Conservation (phyloP, 2,888 invertebrate genomes). For the Phlogophora meticulosa region DNA sequence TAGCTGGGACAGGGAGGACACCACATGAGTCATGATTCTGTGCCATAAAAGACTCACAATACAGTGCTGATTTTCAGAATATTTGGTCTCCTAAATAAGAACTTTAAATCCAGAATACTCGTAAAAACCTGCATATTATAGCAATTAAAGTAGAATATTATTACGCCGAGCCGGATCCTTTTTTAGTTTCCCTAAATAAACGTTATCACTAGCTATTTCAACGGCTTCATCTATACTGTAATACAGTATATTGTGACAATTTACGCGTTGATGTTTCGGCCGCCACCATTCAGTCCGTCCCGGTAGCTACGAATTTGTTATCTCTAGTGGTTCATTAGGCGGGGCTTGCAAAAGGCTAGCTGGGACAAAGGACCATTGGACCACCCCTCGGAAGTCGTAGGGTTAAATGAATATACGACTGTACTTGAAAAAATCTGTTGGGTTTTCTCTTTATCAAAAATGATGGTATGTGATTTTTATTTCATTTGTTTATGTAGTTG, state of each 20-base stretch:
- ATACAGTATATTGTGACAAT: slow-evolving; percentile 44
- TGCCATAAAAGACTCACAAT: too few species aligned
- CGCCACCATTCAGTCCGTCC: slow-evolving; percentile 39
- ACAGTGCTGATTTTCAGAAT: too few species aligned
- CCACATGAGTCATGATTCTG: too few species aligned
- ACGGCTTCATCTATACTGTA: slow-evolving; percentile 19
- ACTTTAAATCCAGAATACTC: background rate
- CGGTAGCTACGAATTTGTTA: slow-evolving; percentile 72
- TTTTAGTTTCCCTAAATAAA: slow-evolving; percentile 19
- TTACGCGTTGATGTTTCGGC: slow-evolving; percentile 38
- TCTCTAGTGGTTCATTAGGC: slow-evolving; percentile 81
- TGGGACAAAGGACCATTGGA: slow-evolving; percentile 65
- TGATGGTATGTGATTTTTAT: background rate
- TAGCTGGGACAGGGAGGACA: too few species aligned
- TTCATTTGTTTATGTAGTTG: background rate
- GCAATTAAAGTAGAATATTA: slow-evolving; percentile 3
- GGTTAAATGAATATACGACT: slow-evolving; percentile 55
- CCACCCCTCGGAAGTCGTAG: slow-evolving; percentile 62
- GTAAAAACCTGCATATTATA: too few species aligned
- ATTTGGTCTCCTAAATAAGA: background rate
- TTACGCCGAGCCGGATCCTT: background rate
- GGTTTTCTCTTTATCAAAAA: slow-evolving; percentile 20
- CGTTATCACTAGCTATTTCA: slow-evolving; percentile 42
- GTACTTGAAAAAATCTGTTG: slow-evolving; percentile 22
- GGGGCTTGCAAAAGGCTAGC: slow-evolving; percentile 70